These are phyloP conservation scores for Bombus impatiens DNA, from an alignment of 1,140 invertebrate species.

Conservation along the genomic window DNA sequence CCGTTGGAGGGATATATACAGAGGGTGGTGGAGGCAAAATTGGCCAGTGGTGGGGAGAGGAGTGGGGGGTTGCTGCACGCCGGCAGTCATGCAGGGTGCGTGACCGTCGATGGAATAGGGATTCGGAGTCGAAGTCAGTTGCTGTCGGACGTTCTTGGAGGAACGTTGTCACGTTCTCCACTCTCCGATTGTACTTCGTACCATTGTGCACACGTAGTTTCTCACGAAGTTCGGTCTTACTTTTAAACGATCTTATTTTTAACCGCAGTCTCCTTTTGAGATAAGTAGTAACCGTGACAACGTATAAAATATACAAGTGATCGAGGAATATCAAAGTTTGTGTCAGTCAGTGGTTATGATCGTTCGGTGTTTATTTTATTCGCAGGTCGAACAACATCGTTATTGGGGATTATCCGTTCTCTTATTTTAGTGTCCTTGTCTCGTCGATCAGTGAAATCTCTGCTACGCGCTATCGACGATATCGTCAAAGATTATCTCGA, in stretches of 20 bases:
- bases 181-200: neutral
- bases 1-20: constrained; percentile 19
- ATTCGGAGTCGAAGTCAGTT: constrained; percentile 66
- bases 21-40: constrained; percentile 12
- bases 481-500: too few species aligned
- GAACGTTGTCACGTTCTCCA: constrained; percentile 51
- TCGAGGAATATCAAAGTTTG: neutral
- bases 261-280: too few species aligned
- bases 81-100: constrained; percentile 68
- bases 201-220: neutral
- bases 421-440: neutral
- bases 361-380: constrained; percentile 32
- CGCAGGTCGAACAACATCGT: neutral
- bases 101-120: constrained; percentile 68
- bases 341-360: constrained; percentile 43
- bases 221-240: constrained; percentile 17
- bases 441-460: neutral
- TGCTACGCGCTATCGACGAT: neutral
- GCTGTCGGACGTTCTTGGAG: constrained; percentile 64
- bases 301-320: neutral
- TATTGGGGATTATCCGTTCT: neutral
- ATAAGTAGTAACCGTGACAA: neutral
- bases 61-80: constrained; percentile 59
- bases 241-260: too few species aligned
- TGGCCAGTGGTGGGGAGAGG: neutral